Evolutionary conservation across 2,797 vertebrate species (phyloP).

Genomic region (Gymnothorax reevesii): DNA sequence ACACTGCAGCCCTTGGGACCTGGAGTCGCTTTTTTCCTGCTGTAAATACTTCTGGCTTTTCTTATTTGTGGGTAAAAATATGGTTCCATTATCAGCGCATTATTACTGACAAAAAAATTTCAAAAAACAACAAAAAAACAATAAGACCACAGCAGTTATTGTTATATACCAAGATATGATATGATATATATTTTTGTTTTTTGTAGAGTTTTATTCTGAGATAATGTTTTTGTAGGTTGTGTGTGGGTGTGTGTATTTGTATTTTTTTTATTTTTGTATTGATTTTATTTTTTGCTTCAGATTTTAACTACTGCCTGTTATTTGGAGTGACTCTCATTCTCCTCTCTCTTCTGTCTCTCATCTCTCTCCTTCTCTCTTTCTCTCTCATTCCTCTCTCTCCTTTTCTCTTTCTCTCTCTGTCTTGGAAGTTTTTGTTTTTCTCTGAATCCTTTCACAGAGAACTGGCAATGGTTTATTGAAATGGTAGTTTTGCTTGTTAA

Average conservation of each 20-base stretch:
- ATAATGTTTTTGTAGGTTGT: slow-evolving; percentile 79
- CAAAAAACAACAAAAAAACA: slow-evolving; percentile 65
- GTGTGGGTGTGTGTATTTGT: slow-evolving; percentile 70
- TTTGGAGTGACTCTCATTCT: slow-evolving; percentile 68
- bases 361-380: slow-evolving; percentile 55
- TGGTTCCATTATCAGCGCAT: slow-evolving; percentile 71
- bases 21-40: too few relatives aligned
- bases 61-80: slow-evolving; percentile 68
- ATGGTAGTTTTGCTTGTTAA: slow-evolving; percentile 35
- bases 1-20: too few relatives aligned
- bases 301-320: slow-evolving; percentile 77
- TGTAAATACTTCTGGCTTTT: slow-evolving; percentile 77
- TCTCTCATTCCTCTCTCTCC: slow-evolving; percentile 48
- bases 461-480: slow-evolving; percentile 53
- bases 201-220: slow-evolving; percentile 82
- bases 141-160: slow-evolving; percentile 65
- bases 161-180: slow-evolving; percentile 69
- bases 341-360: slow-evolving; percentile 50
- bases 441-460: slow-evolving; percentile 58
- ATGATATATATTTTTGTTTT: slow-evolving; percentile 67
- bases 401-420: slow-evolving; percentile 36
- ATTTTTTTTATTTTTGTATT: slow-evolving; percentile 79
- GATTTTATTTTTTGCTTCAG: slow-evolving; percentile 75
- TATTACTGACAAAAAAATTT: slow-evolving; percentile 48
- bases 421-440: slow-evolving; percentile 51